A percentile compares a stretch with the other conserved stretches of the same genome.
These are phyloP conservation scores for Tenebrio molitor DNA, from an alignment of 1,140 invertebrate genomes.

Conservation along the genomic window DNA sequence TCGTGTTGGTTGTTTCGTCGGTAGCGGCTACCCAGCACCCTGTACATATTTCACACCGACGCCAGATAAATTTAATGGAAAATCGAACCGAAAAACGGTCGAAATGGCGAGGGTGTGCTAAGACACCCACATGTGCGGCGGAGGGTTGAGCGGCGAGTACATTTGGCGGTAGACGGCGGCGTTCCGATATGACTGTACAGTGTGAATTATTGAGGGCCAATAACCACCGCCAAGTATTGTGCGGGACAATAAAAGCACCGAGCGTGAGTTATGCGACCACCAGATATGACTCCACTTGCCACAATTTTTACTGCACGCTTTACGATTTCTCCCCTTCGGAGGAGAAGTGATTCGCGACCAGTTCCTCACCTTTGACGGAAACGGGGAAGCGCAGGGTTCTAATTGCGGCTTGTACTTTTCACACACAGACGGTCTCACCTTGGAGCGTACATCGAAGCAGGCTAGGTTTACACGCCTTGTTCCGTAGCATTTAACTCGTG, in stretches of 20 bases:
- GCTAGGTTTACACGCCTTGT: constrained; percentile 47
- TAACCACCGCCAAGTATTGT: constrained; percentile 50
- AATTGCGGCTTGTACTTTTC: constrained; percentile 27
- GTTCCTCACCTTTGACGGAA: no score
- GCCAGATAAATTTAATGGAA: constrained; percentile 37
- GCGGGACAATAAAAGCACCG: constrained; percentile 47
- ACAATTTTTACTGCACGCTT: constrained; percentile 39
- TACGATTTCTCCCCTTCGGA: constrained; percentile 5
- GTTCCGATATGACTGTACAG: constrained; percentile 49
- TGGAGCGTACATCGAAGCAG: constrained; percentile 28
- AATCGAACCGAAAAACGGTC: constrained; percentile 43
- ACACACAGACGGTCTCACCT: constrained; percentile 31
- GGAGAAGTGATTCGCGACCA: no score
- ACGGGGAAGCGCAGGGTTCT: no score
- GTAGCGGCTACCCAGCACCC: no score
- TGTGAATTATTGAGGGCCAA: constrained; percentile 53
- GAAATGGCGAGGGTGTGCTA: constrained; percentile 19
- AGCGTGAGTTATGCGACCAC: constrained; percentile 44
- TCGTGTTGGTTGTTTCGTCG: no score
- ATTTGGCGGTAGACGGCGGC: constrained; percentile 43
- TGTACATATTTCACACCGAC: not conserved
- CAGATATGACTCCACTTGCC: constrained; percentile 45
- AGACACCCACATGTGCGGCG: constrained; percentile 22
- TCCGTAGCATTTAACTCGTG: constrained; percentile 49
- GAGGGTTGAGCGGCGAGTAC: constrained; percentile 31